Evolutionary conservation across 2,888 invertebrate genomes (phyloP).

Genomic region (Heliconius charithonia): DNA sequence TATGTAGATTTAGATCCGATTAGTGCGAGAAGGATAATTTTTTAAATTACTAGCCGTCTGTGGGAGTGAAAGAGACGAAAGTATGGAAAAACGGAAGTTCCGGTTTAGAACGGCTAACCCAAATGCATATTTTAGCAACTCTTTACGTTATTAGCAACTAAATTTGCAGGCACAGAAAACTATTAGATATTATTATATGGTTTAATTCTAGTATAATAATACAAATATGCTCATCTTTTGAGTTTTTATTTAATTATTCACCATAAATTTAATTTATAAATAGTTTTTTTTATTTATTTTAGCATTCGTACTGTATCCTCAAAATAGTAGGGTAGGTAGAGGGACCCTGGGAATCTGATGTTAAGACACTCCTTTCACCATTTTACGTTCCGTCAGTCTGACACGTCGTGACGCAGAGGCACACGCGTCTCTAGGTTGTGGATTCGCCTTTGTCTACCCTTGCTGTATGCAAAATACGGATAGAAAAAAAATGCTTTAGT

Average conservation of each 20-base stretch:
- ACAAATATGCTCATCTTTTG: background rate
- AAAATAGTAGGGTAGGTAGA: background rate
- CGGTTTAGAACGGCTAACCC: slow-evolving; percentile 40
- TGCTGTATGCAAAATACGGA: too few species aligned
- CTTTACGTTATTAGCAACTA: slow-evolving; percentile 36
- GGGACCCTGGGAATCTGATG: background rate
- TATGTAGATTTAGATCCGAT: slow-evolving; percentile 43
- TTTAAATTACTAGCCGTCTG: background rate
- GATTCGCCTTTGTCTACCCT: too few species aligned
- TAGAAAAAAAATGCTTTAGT: too few species aligned
- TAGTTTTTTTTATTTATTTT: background rate
- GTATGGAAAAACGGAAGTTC: slow-evolving; percentile 24
- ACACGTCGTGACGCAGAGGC: too few species aligned
- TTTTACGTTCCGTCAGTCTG: too few species aligned
- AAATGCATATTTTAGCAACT: slow-evolving; percentile 43
- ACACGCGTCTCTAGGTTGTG: too few species aligned
- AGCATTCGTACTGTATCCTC: background rate
- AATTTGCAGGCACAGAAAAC: slow-evolving; percentile 26
- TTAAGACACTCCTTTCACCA: too few species aligned
- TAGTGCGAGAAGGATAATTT: slow-evolving; percentile 36
- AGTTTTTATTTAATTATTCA: too few species aligned
- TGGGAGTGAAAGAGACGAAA: slow-evolving; percentile 20
- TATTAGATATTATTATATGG: slow-evolving; percentile 16
- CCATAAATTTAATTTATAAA: too few species aligned
- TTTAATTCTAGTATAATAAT: background rate